Percentiles rank a stretch among this genome's conserved stretches.
Evolutionary conservation across 2,113 vertebrate species (phyloP).

Genomic region (Xiphias gladius): DNA sequence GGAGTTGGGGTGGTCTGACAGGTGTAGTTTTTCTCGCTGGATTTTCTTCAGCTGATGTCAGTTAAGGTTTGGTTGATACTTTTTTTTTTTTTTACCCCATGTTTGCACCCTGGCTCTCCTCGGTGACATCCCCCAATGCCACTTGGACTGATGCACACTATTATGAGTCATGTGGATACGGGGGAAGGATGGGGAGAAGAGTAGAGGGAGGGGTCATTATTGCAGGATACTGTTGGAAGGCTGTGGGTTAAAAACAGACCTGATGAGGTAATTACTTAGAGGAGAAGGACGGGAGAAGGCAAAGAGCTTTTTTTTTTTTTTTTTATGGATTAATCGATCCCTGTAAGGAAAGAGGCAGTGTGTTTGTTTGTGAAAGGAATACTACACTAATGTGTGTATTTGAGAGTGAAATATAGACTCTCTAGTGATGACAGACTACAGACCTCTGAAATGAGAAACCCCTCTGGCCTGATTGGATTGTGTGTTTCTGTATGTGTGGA

Average conservation of each 20-base stretch:
- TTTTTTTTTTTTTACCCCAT: not conserved
- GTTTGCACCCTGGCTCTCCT: slow-evolving; percentile 1
- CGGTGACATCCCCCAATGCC: not conserved
- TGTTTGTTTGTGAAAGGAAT: slow-evolving; percentile 65
- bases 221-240: slow-evolving; percentile 24
- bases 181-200: not conserved
- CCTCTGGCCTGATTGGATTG: slow-evolving; percentile 4
- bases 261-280: slow-evolving; percentile 72
- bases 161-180: slow-evolving; percentile 21
- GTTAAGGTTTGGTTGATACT: not conserved
- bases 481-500: slow-evolving; percentile 15
- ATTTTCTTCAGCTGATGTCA: slow-evolving; percentile 64
- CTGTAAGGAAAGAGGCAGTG: slow-evolving; percentile 54
- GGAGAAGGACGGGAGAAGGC: slow-evolving; percentile 44
- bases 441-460: slow-evolving; percentile 52
- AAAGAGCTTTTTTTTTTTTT: slow-evolving; percentile 69
- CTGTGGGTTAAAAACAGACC: slow-evolving; percentile 59
- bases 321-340: slow-evolving; percentile 77
- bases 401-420: slow-evolving; percentile 47
- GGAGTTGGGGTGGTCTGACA: slow-evolving; percentile 36
- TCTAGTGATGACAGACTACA: slow-evolving; percentile 1
- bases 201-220: not conserved
- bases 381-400: slow-evolving; percentile 58
- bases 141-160: slow-evolving; percentile 14
- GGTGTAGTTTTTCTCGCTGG: slow-evolving; percentile 54